phyloP scores from a whole-genome alignment of 1,140 invertebrate genomes.

The Formica exsecta region DNA sequence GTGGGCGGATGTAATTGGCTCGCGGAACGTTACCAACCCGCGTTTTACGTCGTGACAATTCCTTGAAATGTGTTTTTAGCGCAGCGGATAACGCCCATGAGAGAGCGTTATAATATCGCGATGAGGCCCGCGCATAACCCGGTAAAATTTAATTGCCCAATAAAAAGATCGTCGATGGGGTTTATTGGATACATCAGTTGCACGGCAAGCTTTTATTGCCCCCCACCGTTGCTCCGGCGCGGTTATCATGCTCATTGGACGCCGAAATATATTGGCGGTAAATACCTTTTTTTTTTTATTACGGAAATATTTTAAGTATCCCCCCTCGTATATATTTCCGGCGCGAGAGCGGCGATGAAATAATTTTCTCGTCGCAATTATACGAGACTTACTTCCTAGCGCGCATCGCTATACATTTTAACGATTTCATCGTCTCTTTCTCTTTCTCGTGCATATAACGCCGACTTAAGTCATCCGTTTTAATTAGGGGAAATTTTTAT shows the following conservation, averaged over 20 bases:
- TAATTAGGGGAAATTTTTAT: conserved; percentile 45
- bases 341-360: conserved; percentile 21
- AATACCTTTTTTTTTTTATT: conserved; percentile 76
- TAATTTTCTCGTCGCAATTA: conserved; percentile 39
- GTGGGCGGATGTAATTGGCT: conserved; percentile 68
- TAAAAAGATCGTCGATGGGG: conserved; percentile 65
- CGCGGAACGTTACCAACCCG: conserved; percentile 55
- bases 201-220: conserved; percentile 68
- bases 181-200: conserved; percentile 67
- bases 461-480: conserved; percentile 6
- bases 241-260: conserved; percentile 42
- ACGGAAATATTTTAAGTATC: conserved; percentile 71
- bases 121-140: conserved; percentile 38
- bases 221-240: conserved; percentile 44
- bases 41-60: conserved; percentile 67
- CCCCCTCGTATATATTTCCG: conserved; percentile 31
- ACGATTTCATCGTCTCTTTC: neutral
- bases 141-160: conserved; percentile 71
- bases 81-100: conserved; percentile 13
- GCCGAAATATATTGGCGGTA: conserved; percentile 74
- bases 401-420: neutral
- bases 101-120: conserved; percentile 63
- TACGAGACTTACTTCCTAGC: conserved; percentile 17
- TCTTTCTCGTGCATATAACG: neutral
- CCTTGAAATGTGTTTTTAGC: conserved; percentile 43